These are phyloP conservation scores for Melanotaenia nigrans DNA, from an alignment of 2,797 vertebrate genomes.

Conservation along the genomic window DNA sequence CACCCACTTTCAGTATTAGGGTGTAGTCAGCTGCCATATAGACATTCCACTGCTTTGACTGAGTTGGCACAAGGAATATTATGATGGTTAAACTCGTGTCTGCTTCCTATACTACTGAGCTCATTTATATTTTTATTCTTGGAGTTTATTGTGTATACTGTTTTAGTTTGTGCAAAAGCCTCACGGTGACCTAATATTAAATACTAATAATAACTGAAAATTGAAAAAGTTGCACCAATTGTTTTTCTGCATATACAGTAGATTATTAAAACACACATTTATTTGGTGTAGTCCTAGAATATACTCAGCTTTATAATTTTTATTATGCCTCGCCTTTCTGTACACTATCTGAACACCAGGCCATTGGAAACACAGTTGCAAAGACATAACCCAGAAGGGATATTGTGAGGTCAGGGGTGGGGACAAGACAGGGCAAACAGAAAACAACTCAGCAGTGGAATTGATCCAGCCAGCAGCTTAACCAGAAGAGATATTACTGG, in stretches of 20 bases:
- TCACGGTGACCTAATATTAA: background rate
- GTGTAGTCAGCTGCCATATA: constrained; percentile 40
- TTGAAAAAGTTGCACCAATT: background rate
- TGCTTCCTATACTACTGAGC: background rate
- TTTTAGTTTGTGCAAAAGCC: constrained; percentile 1
- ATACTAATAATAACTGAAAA: background rate
- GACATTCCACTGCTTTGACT: constrained; percentile 22
- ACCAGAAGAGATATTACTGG: no score
- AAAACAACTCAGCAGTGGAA: no score
- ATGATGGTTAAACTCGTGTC: constrained; percentile 7
- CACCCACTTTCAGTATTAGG: constrained; percentile 29
- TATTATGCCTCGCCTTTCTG: background rate
- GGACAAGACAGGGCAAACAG: no score
- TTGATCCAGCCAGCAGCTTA: no score
- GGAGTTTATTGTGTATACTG: constrained; percentile 5
- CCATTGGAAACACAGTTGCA: no score
- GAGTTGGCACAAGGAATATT: constrained; percentile 23
- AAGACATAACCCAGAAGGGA: no score
- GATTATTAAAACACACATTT: background rate
- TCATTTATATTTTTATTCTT: constrained; percentile 2
- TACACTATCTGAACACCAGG: background rate
- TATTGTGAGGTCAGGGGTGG: no score
- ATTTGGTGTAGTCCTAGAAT: background rate
- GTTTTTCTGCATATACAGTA: background rate
- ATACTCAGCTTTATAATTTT: background rate